phyloP scores from a whole-genome alignment of 2,888 invertebrate species.

The Lydus trimaculatus region DNA sequence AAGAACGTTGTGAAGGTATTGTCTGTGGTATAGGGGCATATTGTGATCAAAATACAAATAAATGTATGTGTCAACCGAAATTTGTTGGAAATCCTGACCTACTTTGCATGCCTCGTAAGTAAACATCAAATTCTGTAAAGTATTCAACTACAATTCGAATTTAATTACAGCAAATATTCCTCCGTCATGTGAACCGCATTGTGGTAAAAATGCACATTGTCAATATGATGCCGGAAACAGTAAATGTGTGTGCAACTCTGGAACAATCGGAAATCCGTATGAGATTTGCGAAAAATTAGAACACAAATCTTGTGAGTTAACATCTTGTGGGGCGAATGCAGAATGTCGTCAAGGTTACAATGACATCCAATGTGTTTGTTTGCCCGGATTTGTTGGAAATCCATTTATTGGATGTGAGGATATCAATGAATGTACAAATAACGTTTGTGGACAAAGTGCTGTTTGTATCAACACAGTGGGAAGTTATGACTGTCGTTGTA shows the following conservation, averaged over 20 bases:
- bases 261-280: slow-evolving; percentile 88
- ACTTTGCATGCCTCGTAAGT: slow-evolving; percentile 91
- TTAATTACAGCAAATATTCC: slow-evolving; percentile 72
- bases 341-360: slow-evolving; percentile 79
- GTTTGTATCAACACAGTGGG: slow-evolving; percentile 91
- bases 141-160: background rate
- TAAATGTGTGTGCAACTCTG: slow-evolving; percentile 83
- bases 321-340: slow-evolving; percentile 80
- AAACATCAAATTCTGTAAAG: background rate
- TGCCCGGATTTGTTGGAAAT: slow-evolving; percentile 84
- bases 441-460: slow-evolving; percentile 84
- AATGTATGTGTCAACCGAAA: slow-evolving; percentile 86
- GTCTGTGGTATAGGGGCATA: slow-evolving; percentile 89
- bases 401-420: slow-evolving; percentile 84
- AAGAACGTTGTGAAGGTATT: slow-evolving; percentile 85
- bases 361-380: slow-evolving; percentile 82
- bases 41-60: slow-evolving; percentile 81
- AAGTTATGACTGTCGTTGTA: slow-evolving; percentile 88
- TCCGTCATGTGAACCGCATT: slow-evolving; percentile 80
- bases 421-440: slow-evolving; percentile 81
- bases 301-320: slow-evolving; percentile 74
- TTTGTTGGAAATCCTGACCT: slow-evolving; percentile 90
- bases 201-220: slow-evolving; percentile 86
- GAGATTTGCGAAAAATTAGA: slow-evolving; percentile 77
- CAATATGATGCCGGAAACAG: slow-evolving; percentile 78